These are phyloP conservation scores for Epinotia demarniana DNA, from an alignment of 2,888 invertebrate genomes.

Conservation along the genomic window DNA sequence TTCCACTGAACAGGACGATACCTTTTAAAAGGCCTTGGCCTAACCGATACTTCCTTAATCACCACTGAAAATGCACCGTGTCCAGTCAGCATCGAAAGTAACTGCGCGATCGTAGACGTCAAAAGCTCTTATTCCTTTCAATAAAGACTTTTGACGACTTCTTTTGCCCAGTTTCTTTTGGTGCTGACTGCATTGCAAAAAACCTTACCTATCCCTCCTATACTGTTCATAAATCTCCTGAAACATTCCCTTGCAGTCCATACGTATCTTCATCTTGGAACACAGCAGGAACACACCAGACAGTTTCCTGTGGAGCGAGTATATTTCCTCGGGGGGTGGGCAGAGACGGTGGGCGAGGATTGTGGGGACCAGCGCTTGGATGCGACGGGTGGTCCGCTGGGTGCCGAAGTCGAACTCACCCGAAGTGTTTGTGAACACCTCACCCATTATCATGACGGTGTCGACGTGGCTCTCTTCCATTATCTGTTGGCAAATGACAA, in stretches of 20 bases:
- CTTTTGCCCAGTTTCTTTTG: too few species aligned
- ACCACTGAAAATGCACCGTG: not conserved
- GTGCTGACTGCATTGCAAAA: not conserved
- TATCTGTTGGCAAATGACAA: slow-evolving; percentile 58
- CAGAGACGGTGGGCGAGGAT: slow-evolving; percentile 97
- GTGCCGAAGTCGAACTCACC: slow-evolving; percentile 95
- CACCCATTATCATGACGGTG: slow-evolving; percentile 98
- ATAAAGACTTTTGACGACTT: too few species aligned
- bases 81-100: too few species aligned
- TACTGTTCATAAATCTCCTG: slow-evolving; percentile 90
- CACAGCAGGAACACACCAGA: slow-evolving; percentile 98
- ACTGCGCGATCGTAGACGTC: too few species aligned
- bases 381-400: slow-evolving; percentile 90
- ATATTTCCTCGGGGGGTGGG: slow-evolving; percentile 99
- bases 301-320: slow-evolving; percentile 98
- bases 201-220: slow-evolving; percentile 59
- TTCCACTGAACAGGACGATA: too few species aligned
- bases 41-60: not conserved
- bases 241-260: slow-evolving; percentile 94
- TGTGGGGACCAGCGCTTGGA: slow-evolving; percentile 95
- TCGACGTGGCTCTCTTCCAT: slow-evolving; percentile 99
- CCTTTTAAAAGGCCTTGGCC: too few species aligned
- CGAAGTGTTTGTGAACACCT: slow-evolving; percentile 91
- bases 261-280: slow-evolving; percentile 91
- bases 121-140: too few species aligned